Base-by-base conservation (phyloP, 2,113 vertebrate species). In the Melanotaenia duboulayi region DNA sequence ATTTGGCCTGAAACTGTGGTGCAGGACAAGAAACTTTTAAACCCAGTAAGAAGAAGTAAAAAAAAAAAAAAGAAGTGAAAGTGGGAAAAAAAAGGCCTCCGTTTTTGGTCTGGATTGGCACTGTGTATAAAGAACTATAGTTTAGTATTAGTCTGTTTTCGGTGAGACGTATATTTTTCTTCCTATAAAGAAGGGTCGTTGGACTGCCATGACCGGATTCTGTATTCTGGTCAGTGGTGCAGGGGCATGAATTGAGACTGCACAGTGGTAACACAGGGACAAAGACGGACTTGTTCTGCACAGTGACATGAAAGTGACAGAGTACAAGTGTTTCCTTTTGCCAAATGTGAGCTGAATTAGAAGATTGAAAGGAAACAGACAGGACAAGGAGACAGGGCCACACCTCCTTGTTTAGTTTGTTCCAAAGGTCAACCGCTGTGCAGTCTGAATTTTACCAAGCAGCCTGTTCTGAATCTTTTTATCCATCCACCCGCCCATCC, bases 331-430 rank as follows among this genome's bases (percentile, higher is more conserved):
- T 62, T 70, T 50, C 48, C 52, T 76, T 71, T 56, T 37, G 54
- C 80, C 68, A 68, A 74, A 62, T 82, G 76, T 63, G 81, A 76
- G 42, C 72, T 77, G 65, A 81, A 76, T 66, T 42, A 58, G 44
- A 51, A 52, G 42, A 46, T 65, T 54, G 40, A 77, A 70, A 51
- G 39, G 70, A 69, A 76, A 39, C 8, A 1, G 14, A 71, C 40
- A 60, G 50, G n/a, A 23, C 7, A 1, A 23, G 42, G 57, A 2
- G 28, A 19, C 11, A 32, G 44, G 23, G 46, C 20, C 28, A 1
- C 9, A 2, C 19, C 65, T 24, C 25, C 72, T n/a, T 10, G 35
- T 59, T 17, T 49, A 39, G 44, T 62, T 56, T 22, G 4, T 20
- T 55, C 17, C 14, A 24, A 64, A 59, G 14, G 14, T 17, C 20